phyloP scores from a whole-genome alignment of 1,140 invertebrate genomes.

The Lasioglossum baleicum region DNA sequence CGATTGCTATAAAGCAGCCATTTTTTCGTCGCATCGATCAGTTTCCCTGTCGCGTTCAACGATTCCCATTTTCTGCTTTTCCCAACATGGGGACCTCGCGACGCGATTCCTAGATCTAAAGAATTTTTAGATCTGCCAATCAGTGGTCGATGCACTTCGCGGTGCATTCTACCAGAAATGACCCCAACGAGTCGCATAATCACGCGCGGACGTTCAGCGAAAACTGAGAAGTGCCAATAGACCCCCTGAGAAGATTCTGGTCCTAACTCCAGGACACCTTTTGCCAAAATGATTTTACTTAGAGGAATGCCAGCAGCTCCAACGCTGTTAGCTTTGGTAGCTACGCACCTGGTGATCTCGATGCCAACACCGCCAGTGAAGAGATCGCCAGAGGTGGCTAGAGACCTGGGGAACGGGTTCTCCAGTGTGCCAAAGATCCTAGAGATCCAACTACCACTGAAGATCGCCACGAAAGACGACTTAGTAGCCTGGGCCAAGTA shows the following conservation, averaged over 20 bases:
- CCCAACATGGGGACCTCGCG: neutral
- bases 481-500: conserved; percentile 73
- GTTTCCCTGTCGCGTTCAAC: conserved; percentile 41
- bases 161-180: neutral
- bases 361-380: conserved; percentile 27
- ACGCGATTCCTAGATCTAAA: neutral
- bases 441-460: conserved; percentile 69
- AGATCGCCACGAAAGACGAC: conserved; percentile 70
- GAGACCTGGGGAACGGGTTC: conserved; percentile 40
- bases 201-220: too few relatives aligned
- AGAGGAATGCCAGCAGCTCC: conserved; percentile 16
- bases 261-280: neutral
- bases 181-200: neutral
- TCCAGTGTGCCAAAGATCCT: conserved; percentile 54
- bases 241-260: too few relatives aligned
- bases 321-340: conserved; percentile 33
- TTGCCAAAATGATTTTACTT: conserved; percentile 32
- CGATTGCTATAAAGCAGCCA: conserved; percentile 53
- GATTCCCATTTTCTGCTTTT: neutral
- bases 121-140: neutral
- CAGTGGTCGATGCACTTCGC: neutral
- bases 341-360: conserved; percentile 35
- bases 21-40: conserved; percentile 35
- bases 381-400: conserved; percentile 1
- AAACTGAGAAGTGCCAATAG: too few relatives aligned